Percentiles rank a stretch among this genome's conserved stretches.
Evolutionary conservation across 2,888 invertebrate genomes (phyloP).

Genomic region (Strigamia crassipes): DNA sequence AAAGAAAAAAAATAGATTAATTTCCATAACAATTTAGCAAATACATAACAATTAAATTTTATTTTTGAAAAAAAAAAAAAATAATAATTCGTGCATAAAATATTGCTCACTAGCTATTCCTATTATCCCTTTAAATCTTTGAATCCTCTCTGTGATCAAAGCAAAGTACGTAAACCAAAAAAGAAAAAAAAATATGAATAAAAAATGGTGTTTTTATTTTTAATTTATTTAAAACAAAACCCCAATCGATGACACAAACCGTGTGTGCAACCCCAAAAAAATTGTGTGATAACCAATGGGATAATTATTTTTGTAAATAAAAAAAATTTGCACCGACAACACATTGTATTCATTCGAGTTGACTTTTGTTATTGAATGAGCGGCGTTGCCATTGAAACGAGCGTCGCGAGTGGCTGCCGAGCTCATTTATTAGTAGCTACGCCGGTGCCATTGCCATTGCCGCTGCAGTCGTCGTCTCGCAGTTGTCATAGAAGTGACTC

Average conservation of each 20-base stretch:
- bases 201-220: slow-evolving; percentile 1
- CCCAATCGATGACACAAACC: slow-evolving; percentile 9
- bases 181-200: background rate
- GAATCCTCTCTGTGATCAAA: slow-evolving; percentile 34
- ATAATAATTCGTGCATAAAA: background rate
- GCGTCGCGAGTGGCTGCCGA: background rate
- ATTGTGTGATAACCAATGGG: slow-evolving; percentile 42
- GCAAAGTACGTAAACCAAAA: slow-evolving; percentile 3
- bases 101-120: slow-evolving; percentile 29
- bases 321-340: slow-evolving; percentile 35
- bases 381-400: slow-evolving; percentile 3
- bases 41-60: background rate
- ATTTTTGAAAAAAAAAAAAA: background rate
- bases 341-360: slow-evolving; percentile 28
- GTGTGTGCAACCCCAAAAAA: slow-evolving; percentile 23
- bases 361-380: slow-evolving; percentile 16
- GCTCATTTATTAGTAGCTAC: slow-evolving; percentile 19
- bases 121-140: background rate
- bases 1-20: background rate
- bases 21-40: background rate
- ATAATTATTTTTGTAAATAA: slow-evolving; percentile 40
- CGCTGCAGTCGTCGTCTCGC: background rate
- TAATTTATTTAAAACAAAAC: background rate
- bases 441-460: background rate
- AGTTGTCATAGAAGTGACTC: slow-evolving; percentile 25